These are phyloP conservation scores for Seriola dumerili DNA, from an alignment of 2,113 vertebrate genomes.

Conservation along the genomic window DNA sequence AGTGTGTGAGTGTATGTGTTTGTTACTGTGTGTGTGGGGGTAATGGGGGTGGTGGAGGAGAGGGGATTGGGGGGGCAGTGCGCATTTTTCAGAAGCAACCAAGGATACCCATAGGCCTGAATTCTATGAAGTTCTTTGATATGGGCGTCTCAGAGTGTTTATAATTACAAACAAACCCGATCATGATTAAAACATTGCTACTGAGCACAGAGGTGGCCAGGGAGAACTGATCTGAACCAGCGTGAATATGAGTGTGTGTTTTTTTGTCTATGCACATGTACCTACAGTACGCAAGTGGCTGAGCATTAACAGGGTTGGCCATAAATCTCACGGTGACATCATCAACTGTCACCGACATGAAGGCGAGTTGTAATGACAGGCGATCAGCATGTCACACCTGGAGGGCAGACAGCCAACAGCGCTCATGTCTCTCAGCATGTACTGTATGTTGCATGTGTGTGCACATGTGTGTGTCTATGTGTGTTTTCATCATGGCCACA, in stretches of 20 bases:
- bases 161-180: conserved; percentile 86
- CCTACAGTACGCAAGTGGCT: not conserved
- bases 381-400: conserved; percentile 69
- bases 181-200: conserved; percentile 87
- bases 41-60: not conserved
- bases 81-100: conserved; percentile 82
- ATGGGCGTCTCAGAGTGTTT: conserved; percentile 82
- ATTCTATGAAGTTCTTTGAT: conserved; percentile 85
- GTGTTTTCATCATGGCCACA: conserved; percentile 58
- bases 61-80: not conserved
- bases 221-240: conserved; percentile 62
- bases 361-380: conserved; percentile 65
- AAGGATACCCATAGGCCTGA: conserved; percentile 86
- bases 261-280: conserved; percentile 8
- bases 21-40: conserved; percentile 1
- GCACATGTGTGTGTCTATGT: conserved; percentile 2
- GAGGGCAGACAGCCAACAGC: conserved; percentile 63
- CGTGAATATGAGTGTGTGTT: not conserved
- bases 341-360: conserved; percentile 52
- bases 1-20: conserved; percentile 54
- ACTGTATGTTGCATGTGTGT: conserved; percentile 24
- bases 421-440: conserved; percentile 67
- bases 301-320: conserved; percentile 41
- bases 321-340: conserved; percentile 62
- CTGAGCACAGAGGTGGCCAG: conserved; percentile 66